phyloP scores from a whole-genome alignment of 2,888 invertebrate genomes.

The Macaria liturata region DNA sequence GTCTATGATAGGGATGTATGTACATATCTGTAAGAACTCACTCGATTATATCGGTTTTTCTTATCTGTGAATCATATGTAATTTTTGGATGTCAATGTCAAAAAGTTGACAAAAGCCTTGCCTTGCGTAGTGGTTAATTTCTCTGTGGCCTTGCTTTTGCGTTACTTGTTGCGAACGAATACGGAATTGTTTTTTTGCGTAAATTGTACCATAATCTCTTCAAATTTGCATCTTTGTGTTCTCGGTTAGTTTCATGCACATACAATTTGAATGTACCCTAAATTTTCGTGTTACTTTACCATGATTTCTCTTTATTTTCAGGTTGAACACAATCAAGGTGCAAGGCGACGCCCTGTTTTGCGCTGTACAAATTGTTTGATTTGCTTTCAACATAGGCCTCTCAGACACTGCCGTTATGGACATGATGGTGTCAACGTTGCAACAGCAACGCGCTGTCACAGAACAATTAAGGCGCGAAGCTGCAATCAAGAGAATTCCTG shows the following conservation, averaged over 20 bases:
- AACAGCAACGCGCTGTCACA: slow-evolving; percentile 96
- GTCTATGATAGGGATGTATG: too few species aligned
- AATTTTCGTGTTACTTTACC: background rate
- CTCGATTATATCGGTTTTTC: too few species aligned
- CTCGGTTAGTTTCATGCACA: slow-evolving; percentile 3
- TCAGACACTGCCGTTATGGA: slow-evolving; percentile 95
- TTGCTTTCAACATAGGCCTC: slow-evolving; percentile 90
- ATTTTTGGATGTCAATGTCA: too few species aligned
- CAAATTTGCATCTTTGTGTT: slow-evolving; percentile 2
- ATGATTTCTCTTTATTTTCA: slow-evolving; percentile 32
- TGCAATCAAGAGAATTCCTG: slow-evolving; percentile 92
- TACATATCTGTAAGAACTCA: too few species aligned
- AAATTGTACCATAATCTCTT: too few species aligned
- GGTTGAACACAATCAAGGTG: slow-evolving; percentile 38
- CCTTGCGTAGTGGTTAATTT: too few species aligned
- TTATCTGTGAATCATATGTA: too few species aligned
- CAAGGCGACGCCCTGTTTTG: slow-evolving; percentile 76
- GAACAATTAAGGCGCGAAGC: slow-evolving; percentile 97
- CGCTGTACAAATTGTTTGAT: slow-evolving; percentile 57
- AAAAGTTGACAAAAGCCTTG: too few species aligned
- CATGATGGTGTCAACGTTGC: slow-evolving; percentile 96
- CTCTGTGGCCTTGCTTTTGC: too few species aligned
- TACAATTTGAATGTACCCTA: background rate
- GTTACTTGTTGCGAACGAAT: too few species aligned
- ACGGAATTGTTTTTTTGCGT: too few species aligned